phyloP scores from a whole-genome alignment of 92 coral and sea anemone genomes.

The Siderastrea siderea region DNA sequence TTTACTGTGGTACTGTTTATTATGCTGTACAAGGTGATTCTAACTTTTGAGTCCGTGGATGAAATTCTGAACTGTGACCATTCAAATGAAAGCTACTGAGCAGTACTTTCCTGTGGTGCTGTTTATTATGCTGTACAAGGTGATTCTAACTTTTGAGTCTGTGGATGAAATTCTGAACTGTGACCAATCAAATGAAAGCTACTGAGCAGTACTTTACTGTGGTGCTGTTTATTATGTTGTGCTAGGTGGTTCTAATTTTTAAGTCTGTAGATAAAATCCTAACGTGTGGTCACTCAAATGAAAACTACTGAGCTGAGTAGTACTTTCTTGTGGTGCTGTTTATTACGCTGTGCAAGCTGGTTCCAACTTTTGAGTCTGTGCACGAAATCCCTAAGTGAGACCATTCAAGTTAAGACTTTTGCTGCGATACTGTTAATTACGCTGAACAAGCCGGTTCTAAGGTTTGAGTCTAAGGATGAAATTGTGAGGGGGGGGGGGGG shows the following conservation, averaged over 20 bases:
- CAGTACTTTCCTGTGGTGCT: background rate
- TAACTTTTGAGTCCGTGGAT: background rate
- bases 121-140: background rate
- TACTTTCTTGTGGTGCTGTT: background rate
- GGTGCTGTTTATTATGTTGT: background rate
- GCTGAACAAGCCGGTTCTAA: no score
- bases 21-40: no score
- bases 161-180: background rate
- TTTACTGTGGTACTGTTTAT: no score
- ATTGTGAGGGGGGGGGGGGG: no score
- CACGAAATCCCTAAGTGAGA: no score
- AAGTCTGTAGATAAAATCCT: background rate
- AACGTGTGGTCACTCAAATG: background rate
- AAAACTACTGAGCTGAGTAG: background rate
- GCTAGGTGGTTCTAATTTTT: background rate
- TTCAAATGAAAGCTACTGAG: background rate
- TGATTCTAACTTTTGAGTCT: background rate
- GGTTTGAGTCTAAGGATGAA: no score
- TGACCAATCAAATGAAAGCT: background rate
- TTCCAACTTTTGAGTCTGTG: no score
- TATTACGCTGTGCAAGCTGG: background rate
- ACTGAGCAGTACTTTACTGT: background rate
- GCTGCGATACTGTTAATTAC: no score
- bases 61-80: background rate
- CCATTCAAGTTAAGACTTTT: no score